Conservation (phyloP, 2,888 invertebrate genomes). For the Autographa pulchrina region DNA sequence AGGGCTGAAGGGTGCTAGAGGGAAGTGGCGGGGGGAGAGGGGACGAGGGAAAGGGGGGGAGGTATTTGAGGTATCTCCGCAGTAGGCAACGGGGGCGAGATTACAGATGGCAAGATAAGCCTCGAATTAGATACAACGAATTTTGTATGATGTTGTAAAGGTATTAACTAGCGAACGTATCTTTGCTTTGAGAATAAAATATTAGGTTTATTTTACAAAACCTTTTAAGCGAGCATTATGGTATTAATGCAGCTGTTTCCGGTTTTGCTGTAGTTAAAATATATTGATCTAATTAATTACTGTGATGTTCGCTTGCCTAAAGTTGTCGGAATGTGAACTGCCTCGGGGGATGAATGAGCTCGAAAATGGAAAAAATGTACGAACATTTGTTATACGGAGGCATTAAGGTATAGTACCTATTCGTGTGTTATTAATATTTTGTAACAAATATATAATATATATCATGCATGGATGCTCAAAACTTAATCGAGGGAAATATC, state of each 20-base stretch:
- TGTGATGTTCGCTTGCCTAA: slow-evolving; percentile 28
- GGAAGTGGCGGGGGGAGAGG: slow-evolving; percentile 56
- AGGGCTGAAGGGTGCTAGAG: slow-evolving; percentile 73
- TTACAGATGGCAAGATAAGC: slow-evolving; percentile 89
- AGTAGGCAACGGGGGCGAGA: slow-evolving; percentile 79
- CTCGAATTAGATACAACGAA: slow-evolving; percentile 88
- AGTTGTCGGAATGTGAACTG: slow-evolving; percentile 33
- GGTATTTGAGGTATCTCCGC: slow-evolving; percentile 80
- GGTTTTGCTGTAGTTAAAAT: slow-evolving; percentile 44
- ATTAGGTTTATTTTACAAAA: slow-evolving; percentile 79
- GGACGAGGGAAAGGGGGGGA: slow-evolving; percentile 58
- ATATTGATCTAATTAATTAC: slow-evolving; percentile 41
- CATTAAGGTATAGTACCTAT: slow-evolving; percentile 13
- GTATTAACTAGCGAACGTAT: slow-evolving; percentile 78
- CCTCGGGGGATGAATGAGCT: slow-evolving; percentile 41
- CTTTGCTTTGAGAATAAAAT: slow-evolving; percentile 85
- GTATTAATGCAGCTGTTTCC: slow-evolving; percentile 57
- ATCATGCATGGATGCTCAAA: neutral
- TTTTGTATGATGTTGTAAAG: slow-evolving; percentile 87
- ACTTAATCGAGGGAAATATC: neutral
- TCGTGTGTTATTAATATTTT: neutral
- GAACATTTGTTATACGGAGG: slow-evolving; percentile 23
- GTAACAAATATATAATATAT: neutral
- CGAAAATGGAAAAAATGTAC: slow-evolving; percentile 30
- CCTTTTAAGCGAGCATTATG: slow-evolving; percentile 66